Evolutionary conservation across 2,888 invertebrate species (phyloP).

Genomic region (Heliconius charithonia): DNA sequence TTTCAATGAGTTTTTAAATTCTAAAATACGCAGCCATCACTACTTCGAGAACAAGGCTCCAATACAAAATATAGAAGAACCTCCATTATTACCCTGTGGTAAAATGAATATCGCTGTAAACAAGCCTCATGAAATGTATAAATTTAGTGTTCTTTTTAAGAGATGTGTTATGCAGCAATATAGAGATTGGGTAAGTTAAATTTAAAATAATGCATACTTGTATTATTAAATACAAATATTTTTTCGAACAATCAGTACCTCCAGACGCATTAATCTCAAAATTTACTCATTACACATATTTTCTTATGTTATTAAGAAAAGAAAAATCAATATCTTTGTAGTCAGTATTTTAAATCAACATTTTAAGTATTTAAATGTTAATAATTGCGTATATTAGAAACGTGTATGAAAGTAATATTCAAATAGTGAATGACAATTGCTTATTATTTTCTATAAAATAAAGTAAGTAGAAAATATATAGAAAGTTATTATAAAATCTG

Average conservation of each 20-base stretch:
- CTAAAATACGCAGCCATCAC: conserved; percentile 63
- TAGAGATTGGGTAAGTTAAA: conserved; percentile 89
- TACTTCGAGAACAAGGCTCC: conserved; percentile 68
- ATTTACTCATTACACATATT: too few species aligned
- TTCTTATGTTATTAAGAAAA: too few species aligned
- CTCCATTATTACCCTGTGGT: conserved; percentile 54
- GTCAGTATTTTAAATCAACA: background rate
- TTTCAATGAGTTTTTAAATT: conserved; percentile 86
- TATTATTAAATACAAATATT: too few species aligned
- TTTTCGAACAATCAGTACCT: too few species aligned
- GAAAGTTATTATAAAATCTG: too few species aligned
- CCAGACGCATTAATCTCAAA: too few species aligned
- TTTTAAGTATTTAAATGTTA: background rate
- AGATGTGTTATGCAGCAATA: conserved; percentile 87
- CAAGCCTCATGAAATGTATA: conserved; percentile 87
- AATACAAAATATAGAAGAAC: conserved; percentile 39
- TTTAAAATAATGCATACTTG: too few species aligned
- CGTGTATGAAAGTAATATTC: too few species aligned
- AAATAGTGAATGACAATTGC: too few species aligned
- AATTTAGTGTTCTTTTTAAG: conserved; percentile 86
- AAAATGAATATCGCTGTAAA: conserved; percentile 68
- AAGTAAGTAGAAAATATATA: too few species aligned
- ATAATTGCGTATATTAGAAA: background rate
- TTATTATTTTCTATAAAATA: too few species aligned
- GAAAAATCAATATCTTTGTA: too few species aligned